Base-by-base conservation (phyloP, 1,140 invertebrate species). In the Cydia splendana region DNA sequence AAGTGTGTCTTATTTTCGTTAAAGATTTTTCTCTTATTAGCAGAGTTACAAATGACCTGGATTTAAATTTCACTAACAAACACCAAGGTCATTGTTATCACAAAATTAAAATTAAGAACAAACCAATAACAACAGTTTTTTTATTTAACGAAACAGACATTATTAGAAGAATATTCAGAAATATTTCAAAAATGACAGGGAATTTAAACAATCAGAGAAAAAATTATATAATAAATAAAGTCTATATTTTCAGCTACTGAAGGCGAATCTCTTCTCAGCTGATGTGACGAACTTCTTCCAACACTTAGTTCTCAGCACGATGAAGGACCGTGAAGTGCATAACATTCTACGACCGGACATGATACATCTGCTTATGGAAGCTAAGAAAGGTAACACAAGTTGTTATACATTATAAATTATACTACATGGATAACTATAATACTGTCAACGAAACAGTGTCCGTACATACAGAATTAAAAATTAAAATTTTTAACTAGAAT, bases 321-420 rank as follows among this genome's bases (percentile, higher is more conserved):
- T 95, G 82, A 87, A 85, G 3, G 87, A 95, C 51, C 87, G 95
- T 2, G 90, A 95, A 78, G 83, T 81, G 4, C 84, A 90, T 10
- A 90, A 89, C 9, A 86, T 93, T 6, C 82, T 87, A 5, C 81
- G 89, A 81, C 93, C 90, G 6, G 94, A 94, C 76, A 93, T 94
- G 91, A 89, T 94, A 9, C 89, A 94, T 78, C 75, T 94, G 4
- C 82, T 94, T 9, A 89, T 94, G 86, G 90, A 94, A 80, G 92
- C 85, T 0, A 91, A 83, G 42, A 87, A 89, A 81, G 92, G 90
- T 89, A 81, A 12, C 1, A 13, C 12, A 62, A 20, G 7, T n/a
- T 53, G 7, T n/a, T 53, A 24, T 24, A 24, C 24, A 24, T 24
- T 24, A 24, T 24, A 24, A 0, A 24, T 24, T 1, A n/a, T n/a